Percentiles rank a stretch among this genome's conserved stretches.
Conservation (phyloP, 2,888 invertebrate species). For the Baccha elongata region DNA sequence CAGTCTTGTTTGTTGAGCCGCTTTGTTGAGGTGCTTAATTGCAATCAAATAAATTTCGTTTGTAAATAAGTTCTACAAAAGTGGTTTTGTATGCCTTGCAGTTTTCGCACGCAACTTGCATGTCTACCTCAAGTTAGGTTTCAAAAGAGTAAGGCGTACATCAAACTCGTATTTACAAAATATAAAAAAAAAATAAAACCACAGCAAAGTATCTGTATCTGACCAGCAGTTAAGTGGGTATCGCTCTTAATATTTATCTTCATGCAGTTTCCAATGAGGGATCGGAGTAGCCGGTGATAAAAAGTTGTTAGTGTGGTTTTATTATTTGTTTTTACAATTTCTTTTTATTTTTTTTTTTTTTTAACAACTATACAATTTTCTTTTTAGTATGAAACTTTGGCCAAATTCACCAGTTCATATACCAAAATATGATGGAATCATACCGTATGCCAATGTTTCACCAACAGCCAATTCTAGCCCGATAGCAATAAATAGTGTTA, state of each 20-base stretch:
- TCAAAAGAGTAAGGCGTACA: not conserved
- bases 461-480: slow-evolving; percentile 80
- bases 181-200: slow-evolving; percentile 22
- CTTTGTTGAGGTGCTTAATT: not conserved
- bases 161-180: slow-evolving; percentile 47
- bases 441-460: slow-evolving; percentile 79
- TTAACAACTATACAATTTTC: slow-evolving; percentile 18
- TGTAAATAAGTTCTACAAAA: not conserved
- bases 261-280: slow-evolving; percentile 77
- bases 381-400: slow-evolving; percentile 81
- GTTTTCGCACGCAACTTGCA: slow-evolving; percentile 12
- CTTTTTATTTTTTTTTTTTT: slow-evolving; percentile 9
- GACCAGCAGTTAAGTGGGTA: slow-evolving; percentile 7
- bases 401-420: slow-evolving; percentile 82
- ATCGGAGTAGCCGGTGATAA: slow-evolving; percentile 74
- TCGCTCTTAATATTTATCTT: slow-evolving; percentile 74
- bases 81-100: not conserved
- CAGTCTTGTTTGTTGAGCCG: not conserved
- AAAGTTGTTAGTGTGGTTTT: slow-evolving; percentile 44
- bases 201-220: slow-evolving; percentile 8
- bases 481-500: slow-evolving; percentile 82
- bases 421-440: slow-evolving; percentile 82
- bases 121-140: not conserved
- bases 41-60: not conserved
- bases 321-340: not conserved